A percentile compares a stretch with the other conserved stretches of the same genome.
Conservation (phyloP, 2,797 vertebrate species). For the Nyctibius grandis region DNA sequence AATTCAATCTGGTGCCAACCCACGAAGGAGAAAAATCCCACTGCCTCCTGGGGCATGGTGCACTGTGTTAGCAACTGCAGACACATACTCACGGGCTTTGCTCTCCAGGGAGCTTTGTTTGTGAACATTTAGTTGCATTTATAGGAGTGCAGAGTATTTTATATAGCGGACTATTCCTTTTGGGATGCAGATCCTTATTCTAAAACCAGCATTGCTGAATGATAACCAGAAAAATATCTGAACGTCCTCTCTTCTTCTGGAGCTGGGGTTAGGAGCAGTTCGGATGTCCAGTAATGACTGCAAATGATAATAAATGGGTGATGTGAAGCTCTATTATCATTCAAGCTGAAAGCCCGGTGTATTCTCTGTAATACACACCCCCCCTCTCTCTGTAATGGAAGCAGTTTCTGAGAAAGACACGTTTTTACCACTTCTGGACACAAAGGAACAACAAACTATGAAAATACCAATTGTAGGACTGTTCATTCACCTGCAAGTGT, state of each 20-base stretch:
- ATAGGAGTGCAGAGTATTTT: background rate
- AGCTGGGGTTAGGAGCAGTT: background rate
- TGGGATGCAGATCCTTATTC: background rate
- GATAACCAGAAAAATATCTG: background rate
- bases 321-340: background rate
- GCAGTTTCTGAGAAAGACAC: background rate
- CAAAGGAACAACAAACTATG: background rate
- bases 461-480: background rate
- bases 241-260: background rate
- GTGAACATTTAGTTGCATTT: background rate
- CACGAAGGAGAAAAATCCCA: background rate
- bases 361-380: background rate
- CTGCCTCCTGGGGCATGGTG: background rate
- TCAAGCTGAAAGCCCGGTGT: background rate
- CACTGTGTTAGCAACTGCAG: background rate
- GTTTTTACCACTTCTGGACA: background rate
- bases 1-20: background rate
- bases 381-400: rapidly evolving
- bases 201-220: background rate
- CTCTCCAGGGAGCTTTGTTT: background rate
- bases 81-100: background rate
- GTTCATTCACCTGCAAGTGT: background rate
- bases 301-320: background rate
- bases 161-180: background rate
- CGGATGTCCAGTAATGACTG: background rate